Percentiles rank a stretch among this genome's conserved stretches.
These are phyloP conservation scores for Benitochromis conjunctus DNA, from an alignment of 2,113 vertebrate species.

Conservation along the genomic window DNA sequence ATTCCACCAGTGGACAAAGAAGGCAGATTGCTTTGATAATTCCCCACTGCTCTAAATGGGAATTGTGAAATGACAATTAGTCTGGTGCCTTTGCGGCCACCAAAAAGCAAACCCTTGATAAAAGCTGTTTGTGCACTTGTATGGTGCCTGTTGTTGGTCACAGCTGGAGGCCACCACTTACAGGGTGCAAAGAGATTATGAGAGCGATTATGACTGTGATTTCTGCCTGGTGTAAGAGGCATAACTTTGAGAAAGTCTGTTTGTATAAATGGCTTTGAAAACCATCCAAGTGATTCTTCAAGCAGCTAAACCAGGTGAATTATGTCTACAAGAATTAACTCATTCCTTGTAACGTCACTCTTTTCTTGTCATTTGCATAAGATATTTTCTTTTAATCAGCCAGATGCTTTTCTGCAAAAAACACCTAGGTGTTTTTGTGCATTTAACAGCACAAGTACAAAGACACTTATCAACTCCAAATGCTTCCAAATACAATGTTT, in stretches of 20 bases:
- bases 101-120: constrained; percentile 33
- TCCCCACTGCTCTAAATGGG: not conserved
- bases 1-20: constrained; percentile 16
- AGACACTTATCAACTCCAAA: constrained; percentile 30
- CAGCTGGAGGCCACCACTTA: constrained; percentile 41
- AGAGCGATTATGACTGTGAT: constrained; percentile 26
- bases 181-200: constrained; percentile 27
- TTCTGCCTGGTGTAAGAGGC: constrained; percentile 13
- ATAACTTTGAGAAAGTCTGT: not conserved
- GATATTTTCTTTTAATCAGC: not conserved
- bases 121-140: constrained; percentile 41
- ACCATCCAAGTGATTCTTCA: not conserved
- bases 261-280: not conserved
- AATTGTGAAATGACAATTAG: constrained; percentile 43
- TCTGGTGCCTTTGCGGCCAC: constrained; percentile 34
- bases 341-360: not conserved
- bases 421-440: not conserved
- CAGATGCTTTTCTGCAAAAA: not conserved
- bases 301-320: not conserved
- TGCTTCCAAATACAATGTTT: constrained; percentile 29
- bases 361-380: constrained; percentile 1
- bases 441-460: constrained; percentile 1
- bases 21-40: constrained; percentile 21
- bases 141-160: constrained; percentile 31
- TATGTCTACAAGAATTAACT: not conserved